These are phyloP conservation scores for Nymphalis polychloros DNA, from an alignment of 2,888 invertebrate genomes.

Conservation along the genomic window DNA sequence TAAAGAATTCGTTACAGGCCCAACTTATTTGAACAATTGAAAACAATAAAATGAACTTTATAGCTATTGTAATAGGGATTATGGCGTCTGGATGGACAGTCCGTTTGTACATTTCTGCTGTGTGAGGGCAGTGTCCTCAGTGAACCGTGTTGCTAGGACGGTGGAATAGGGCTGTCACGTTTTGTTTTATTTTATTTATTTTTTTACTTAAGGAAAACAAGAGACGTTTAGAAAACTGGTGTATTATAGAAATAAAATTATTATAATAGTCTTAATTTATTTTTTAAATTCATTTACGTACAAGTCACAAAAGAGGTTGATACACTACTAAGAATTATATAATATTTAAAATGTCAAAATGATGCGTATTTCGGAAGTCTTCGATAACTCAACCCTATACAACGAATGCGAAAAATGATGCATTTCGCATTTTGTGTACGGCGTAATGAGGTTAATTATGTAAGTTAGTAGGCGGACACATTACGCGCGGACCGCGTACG, in stretches of 20 bases:
- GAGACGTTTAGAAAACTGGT: conserved; percentile 21
- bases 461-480: conserved; percentile 30
- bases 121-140: conserved; percentile 70
- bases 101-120: conserved; percentile 49
- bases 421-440: conserved; percentile 54
- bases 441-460: conserved; percentile 41
- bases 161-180: conserved; percentile 71
- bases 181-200: conserved; percentile 51
- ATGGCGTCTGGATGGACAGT: conserved; percentile 33
- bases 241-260: neutral
- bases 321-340: too few relatives aligned
- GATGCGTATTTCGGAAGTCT: neutral
- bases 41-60: conserved; percentile 40
- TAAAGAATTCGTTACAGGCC: conserved; percentile 40
- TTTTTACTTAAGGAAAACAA: conserved; percentile 39
- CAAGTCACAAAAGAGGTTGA: too few relatives aligned
- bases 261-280: neutral
- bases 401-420: conserved; percentile 54
- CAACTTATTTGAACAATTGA: conserved; percentile 30
- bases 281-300: too few relatives aligned
- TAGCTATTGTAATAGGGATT: conserved; percentile 37
- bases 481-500: conserved; percentile 11
- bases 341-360: neutral
- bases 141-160: conserved; percentile 70
- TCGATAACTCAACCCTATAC: conserved; percentile 38